Conservation (phyloP, 1,140 invertebrate species). For the Lordiphosa stackelbergi region DNA sequence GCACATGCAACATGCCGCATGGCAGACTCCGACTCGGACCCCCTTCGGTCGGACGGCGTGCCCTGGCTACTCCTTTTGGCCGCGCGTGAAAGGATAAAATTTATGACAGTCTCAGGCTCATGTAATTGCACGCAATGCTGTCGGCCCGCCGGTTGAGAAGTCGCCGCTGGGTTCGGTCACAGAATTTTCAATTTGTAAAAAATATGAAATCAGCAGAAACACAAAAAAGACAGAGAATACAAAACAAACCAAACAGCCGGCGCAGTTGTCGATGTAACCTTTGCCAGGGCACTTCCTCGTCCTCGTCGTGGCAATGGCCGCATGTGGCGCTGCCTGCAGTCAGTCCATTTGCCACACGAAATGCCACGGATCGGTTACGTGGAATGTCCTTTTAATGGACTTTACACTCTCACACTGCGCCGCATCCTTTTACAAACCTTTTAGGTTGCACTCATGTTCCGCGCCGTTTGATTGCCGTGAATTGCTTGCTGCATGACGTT, state of each 20-base stretch:
- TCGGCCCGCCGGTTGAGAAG: conserved; percentile 20
- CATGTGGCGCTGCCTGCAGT: conserved; percentile 53
- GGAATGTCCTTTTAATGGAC: conserved; percentile 74
- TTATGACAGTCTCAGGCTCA: conserved; percentile 48
- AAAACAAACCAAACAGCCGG: conserved; percentile 49
- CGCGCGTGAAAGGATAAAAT: conserved; percentile 59
- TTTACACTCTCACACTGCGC: conserved; percentile 55
- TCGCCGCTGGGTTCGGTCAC: conserved; percentile 38
- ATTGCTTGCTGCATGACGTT: conserved; percentile 67
- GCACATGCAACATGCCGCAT: conserved; percentile 37
- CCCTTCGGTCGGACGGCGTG: conserved; percentile 8
- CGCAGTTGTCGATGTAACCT: conserved; percentile 20
- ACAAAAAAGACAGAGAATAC: conserved; percentile 22
- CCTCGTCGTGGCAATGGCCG: conserved; percentile 28
- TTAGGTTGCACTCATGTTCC: conserved; percentile 54
- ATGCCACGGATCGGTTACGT: conserved; percentile 64
- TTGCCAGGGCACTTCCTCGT: conserved; percentile 25
- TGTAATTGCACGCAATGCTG: conserved; percentile 70
- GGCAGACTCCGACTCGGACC: conserved; percentile 23
- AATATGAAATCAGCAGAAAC: conserved; percentile 19
- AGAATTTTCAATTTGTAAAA: conserved; percentile 67
- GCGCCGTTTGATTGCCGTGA: conserved; percentile 70
- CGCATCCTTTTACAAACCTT: conserved; percentile 64
- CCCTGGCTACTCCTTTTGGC: conserved; percentile 49
- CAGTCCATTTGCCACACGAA: conserved; percentile 52